Percentiles rank a stretch among this genome's conserved stretches.
Conservation (phyloP, 2,888 invertebrate genomes). For the Scaptomyza cyrtandrae region DNA sequence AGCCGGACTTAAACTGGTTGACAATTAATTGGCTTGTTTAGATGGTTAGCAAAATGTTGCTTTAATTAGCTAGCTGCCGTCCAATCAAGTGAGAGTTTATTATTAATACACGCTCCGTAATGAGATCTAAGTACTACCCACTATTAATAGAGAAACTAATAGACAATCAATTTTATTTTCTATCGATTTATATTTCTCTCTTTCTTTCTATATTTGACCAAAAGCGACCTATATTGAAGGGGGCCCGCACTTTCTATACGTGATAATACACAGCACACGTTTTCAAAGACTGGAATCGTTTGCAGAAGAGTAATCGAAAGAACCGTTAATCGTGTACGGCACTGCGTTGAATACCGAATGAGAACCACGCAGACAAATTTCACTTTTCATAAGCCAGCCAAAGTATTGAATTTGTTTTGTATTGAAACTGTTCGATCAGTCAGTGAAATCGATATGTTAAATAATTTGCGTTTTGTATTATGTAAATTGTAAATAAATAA, state of each 20-base stretch:
- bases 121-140: constrained; percentile 38
- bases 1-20: constrained; percentile 67
- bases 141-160: constrained; percentile 54
- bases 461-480: constrained; percentile 58
- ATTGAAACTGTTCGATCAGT: not conserved
- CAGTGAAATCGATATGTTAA: constrained; percentile 32
- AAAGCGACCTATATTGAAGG: constrained; percentile 58
- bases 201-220: constrained; percentile 28
- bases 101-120: constrained; percentile 57
- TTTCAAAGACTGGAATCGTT: constrained; percentile 40
- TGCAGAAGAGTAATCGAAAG: constrained; percentile 59
- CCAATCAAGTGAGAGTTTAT: constrained; percentile 71
- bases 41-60: constrained; percentile 27
- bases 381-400: constrained; percentile 54
- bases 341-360: constrained; percentile 55
- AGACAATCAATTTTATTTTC: constrained; percentile 25
- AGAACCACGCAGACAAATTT: constrained; percentile 37
- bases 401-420: not conserved
- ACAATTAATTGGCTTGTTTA: constrained; percentile 22
- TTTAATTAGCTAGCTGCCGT: constrained; percentile 43
- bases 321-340: constrained; percentile 64
- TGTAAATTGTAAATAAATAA: constrained; percentile 74
- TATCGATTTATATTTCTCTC: constrained; percentile 12
- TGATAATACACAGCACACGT: constrained; percentile 35
- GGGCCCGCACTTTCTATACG: constrained; percentile 57